Evolutionary conservation across 2,888 invertebrate genomes (phyloP).

Genomic region (Ashinkailepas kermadecensis): DNA sequence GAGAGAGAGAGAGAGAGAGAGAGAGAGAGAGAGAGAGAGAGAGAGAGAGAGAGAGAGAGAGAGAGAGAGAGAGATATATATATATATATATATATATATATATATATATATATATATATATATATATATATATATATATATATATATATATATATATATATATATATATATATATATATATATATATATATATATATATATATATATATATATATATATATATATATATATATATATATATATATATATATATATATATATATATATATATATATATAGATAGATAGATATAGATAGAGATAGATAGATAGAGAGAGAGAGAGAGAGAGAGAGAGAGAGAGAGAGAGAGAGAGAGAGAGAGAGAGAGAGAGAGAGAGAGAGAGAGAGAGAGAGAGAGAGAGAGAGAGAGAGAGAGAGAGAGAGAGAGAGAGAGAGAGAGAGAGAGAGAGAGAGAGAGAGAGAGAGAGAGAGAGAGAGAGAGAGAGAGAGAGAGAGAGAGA

Average conservation of each 20-base stretch:
- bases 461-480: slow-evolving; percentile 23
- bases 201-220: slow-evolving; percentile 1
- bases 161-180: background rate
- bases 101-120: background rate
- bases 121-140: slow-evolving; percentile 3
- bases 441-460: background rate
- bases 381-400: slow-evolving; percentile 25
- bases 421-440: slow-evolving; percentile 19
- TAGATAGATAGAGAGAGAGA: too few species aligned
- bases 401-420: slow-evolving; percentile 23
- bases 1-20: too few species aligned
- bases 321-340: too few species aligned
- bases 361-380: too few species aligned
- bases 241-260: background rate
- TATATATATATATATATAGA: background rate
- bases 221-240: background rate
- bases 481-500: slow-evolving; percentile 16
- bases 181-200: background rate
- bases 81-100: too few species aligned
- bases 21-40: too few species aligned
- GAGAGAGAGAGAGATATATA: too few species aligned
- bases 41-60: too few species aligned
- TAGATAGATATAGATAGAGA: too few species aligned
- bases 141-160: slow-evolving; percentile 3
- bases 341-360: too few species aligned